phyloP scores from a whole-genome alignment of 2,888 invertebrate species.

The Molorchus minor region DNA sequence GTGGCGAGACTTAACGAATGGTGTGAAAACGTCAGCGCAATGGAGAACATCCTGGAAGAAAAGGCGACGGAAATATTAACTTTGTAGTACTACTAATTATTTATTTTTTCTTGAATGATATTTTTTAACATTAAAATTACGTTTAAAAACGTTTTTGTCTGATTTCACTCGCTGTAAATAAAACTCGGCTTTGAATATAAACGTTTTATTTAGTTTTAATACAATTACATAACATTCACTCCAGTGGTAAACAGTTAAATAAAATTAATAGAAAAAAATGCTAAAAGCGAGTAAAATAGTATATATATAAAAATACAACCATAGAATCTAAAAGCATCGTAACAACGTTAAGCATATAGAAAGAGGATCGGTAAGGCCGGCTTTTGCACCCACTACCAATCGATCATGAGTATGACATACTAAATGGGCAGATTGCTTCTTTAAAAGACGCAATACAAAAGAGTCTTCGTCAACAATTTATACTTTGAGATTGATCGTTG shows the following conservation, averaged over 20 bases:
- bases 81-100: conserved; percentile 59
- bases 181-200: not conserved
- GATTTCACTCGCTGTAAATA: not conserved
- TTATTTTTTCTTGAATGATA: conserved; percentile 31
- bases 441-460: too few species aligned
- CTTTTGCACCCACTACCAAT: too few species aligned
- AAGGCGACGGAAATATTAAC: conserved; percentile 83
- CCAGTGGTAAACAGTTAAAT: too few species aligned
- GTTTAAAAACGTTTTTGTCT: not conserved
- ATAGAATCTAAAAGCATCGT: conserved; percentile 42
- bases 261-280: conserved; percentile 42
- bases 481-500: too few species aligned
- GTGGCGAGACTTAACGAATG: conserved; percentile 75
- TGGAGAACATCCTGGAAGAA: conserved; percentile 77
- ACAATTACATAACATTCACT: not conserved
- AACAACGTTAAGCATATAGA: too few species aligned
- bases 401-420: too few species aligned
- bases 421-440: too few species aligned
- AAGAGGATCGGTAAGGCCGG: too few species aligned
- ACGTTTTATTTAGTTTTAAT: conserved; percentile 2
- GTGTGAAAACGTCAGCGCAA: conserved; percentile 77
- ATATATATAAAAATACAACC: conserved; percentile 28
- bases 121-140: conserved; percentile 27
- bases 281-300: conserved; percentile 28
- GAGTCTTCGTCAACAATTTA: too few species aligned